Evolutionary conservation across 23 tunicate species (phyloP), one percentile per base, ranked within the genome.

Genomic region (Styela plicata): DNA sequence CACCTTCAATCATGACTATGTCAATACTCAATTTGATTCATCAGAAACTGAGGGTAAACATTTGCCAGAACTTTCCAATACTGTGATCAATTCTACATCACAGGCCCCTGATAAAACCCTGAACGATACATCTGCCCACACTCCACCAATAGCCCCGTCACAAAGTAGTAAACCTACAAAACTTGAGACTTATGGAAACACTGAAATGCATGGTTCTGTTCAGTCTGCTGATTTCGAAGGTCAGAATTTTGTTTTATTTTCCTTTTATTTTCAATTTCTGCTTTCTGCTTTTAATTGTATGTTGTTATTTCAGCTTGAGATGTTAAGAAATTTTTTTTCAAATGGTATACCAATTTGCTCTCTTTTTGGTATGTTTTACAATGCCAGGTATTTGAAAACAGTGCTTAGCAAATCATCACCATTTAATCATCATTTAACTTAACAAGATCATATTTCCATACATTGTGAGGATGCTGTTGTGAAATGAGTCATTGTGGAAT

Each of bases 151-250:
- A 18, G 30, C 71, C 71, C 71, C 71, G 22, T 18, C 30, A 18
- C 71, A 27, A 67, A 67, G 71, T 27, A 67, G 22, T 16, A 67
- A 25, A 25, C 71, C 30, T 16, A 67, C 71, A 19, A 29, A 25
- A 21, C 17, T 67, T 0, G 31, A 0, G 22, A 67, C 1, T 13
- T 27, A 67, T 29, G 31, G 22, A 25, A 29, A 67, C 71, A 1
- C 2, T 67, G 31, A 67, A 67, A 18, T 29, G 71, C 71, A 67
- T 67, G 71, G 71, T 25, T 67, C 17, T 25, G 30, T 67, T 67
- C 31, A 67, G 19, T 67, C 31, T 27, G 22, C 71, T 29, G 30
- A 25, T 27, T 16, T 18, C 24, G 31, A 67, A 67, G 71, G 71
- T 67, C 71, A 67, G 71, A 21, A 21, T 62, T 18, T 62, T 62